Evolutionary conservation across 1,140 invertebrate genomes (phyloP).

Genomic region (Brachionus angularis): DNA sequence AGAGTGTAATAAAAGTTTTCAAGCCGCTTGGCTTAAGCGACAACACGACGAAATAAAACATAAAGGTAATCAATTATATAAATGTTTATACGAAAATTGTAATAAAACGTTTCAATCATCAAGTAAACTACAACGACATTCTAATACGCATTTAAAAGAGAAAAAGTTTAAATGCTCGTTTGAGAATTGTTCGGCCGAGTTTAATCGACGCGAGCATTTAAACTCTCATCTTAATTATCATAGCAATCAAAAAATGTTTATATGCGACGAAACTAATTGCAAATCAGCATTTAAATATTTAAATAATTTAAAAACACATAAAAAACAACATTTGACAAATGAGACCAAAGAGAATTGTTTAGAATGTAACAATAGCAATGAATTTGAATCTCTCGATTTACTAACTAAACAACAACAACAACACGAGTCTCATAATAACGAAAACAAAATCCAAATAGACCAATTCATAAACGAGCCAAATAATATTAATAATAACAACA

Average conservation of each 20-base stretch:
- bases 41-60: constrained; percentile 31
- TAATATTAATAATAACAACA: no score
- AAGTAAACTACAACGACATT: constrained; percentile 12
- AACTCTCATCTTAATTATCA: constrained; percentile 20
- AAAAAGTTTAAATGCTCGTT: constrained; percentile 20
- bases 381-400: background rate
- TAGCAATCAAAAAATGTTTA: background rate
- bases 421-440: no score
- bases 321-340: background rate
- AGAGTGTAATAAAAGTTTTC: background rate
- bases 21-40: background rate
- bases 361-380: no score
- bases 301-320: constrained; percentile 23
- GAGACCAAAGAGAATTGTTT: no score
- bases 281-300: constrained; percentile 8
- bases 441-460: no score
- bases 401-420: no score
- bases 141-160: background rate
- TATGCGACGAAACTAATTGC: constrained; percentile 12
- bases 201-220: constrained; percentile 1
- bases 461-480: no score
- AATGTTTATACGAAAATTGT: constrained; percentile 26
- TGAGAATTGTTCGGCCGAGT: constrained; percentile 19
- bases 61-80: constrained; percentile 10
- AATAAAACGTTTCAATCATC: background rate